Evolutionary conservation across 2,797 vertebrate genomes (phyloP).

Genomic region (Bradypus variegatus): DNA sequence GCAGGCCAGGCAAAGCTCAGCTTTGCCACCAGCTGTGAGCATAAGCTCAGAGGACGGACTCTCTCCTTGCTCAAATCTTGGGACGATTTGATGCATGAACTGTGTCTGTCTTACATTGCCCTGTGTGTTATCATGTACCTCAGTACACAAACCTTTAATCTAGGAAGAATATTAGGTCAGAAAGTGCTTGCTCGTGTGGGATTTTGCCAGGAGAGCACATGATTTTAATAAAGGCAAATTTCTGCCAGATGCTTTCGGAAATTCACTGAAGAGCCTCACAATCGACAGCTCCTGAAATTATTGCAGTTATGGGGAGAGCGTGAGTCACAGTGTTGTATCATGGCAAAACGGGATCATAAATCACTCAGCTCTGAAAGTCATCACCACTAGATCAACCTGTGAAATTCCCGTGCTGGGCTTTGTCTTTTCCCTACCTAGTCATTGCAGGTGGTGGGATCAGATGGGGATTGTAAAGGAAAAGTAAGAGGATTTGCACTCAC

Average conservation of each 20-base stretch:
- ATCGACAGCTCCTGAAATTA: conserved; percentile 15
- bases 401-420: neutral
- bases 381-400: neutral
- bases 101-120: conserved; percentile 44
- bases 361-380: conserved; percentile 26
- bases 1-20: neutral
- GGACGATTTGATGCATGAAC: conserved; percentile 29
- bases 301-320: neutral
- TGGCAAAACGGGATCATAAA: conserved; percentile 17
- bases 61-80: neutral
- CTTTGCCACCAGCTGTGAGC: neutral
- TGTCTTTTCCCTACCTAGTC: conserved; percentile 22
- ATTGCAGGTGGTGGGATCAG: conserved; percentile 2
- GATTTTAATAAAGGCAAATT: conserved; percentile 40
- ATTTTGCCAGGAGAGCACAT: conserved; percentile 37
- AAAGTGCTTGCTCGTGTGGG: conserved; percentile 13
- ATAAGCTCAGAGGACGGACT: neutral
- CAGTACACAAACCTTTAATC: conserved; percentile 34
- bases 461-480: neutral
- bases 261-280: conserved; percentile 23
- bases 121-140: conserved; percentile 29
- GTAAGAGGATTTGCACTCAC: conserved; percentile 12
- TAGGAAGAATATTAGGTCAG: conserved; percentile 32
- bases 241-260: conserved; percentile 17
- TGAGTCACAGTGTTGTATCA: neutral